These are phyloP conservation scores for Pluvialis apricaria DNA, from an alignment of 2,113 vertebrate genomes.

Conservation along the genomic window DNA sequence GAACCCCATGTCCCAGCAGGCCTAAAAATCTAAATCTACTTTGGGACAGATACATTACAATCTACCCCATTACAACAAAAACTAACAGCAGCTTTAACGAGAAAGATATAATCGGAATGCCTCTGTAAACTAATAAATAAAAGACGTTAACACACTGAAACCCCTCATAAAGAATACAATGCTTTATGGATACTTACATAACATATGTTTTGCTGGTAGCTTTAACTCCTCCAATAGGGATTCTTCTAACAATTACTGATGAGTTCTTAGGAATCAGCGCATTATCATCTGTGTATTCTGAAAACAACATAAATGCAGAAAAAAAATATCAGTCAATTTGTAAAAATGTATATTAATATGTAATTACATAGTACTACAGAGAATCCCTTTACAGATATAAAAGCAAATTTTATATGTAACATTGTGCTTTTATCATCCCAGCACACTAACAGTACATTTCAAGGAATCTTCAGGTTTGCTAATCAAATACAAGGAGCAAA, in stretches of 20 bases:
- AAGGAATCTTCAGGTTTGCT: background rate
- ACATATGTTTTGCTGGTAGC: slow-evolving; percentile 89
- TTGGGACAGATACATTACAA: background rate
- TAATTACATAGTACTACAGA: background rate
- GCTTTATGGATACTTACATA: slow-evolving; percentile 79
- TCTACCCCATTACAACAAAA: background rate
- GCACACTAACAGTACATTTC: background rate
- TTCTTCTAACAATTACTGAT: slow-evolving; percentile 93
- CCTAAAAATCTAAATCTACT: background rate
- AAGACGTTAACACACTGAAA: background rate
- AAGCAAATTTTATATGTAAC: background rate
- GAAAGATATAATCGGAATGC: fast-evolving
- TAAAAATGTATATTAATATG: background rate
- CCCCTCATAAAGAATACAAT: background rate
- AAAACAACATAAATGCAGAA: background rate
- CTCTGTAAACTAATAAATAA: background rate
- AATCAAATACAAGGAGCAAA: background rate
- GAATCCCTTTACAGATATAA: background rate
- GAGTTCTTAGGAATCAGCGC: slow-evolving; percentile 94
- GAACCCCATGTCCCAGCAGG: background rate
- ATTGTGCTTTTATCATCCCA: background rate
- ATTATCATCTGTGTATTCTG: slow-evolving; percentile 92
- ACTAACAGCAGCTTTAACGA: background rate
- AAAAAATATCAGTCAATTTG: background rate
- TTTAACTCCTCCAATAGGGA: slow-evolving; percentile 89